Evolutionary conservation across 2,797 vertebrate genomes (phyloP), one percentile per base, ranked within the genome.

Genomic region (Gallirallus australis): DNA sequence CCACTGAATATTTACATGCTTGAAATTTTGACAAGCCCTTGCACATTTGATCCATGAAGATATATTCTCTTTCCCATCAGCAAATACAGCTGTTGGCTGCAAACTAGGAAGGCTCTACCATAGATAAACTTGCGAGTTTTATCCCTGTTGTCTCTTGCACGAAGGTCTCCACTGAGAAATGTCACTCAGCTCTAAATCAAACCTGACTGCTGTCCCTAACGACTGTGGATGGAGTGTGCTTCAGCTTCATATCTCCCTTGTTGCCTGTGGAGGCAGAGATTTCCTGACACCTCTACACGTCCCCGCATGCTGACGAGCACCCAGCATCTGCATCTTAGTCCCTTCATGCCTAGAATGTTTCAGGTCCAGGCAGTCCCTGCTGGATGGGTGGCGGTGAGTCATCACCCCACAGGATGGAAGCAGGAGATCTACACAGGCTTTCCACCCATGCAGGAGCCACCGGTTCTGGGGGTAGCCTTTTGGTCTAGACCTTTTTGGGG

Each of bases 231-330:
- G 25, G 15, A 80, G n/a, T 25, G 17, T 0, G 0, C 17, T 33
- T 68, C 30, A 14, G 47, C 15, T 87, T 75, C 27, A 2, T 39
- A 37, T 77, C 45, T 86, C 8, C 28, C 35, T 73, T 39, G 53
- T 27, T 0, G 0, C 33, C 45, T 7, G 5, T 0, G 0, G 53
- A 80, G 53, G 28, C 40, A 86, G 47, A 86, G 50, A 52, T 64
- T 89, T 80, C 40, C 37, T 2, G 3, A 13, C 1, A 5, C 5
- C 11, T 76, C 59, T n/a, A 0, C 11, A 1, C 45, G 56, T 78
- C 56, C 31, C 59, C 4, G 13, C 31, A 65, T 1, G 0, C 70
- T 59, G 48, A 66, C 70, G 45, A 82, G 57, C 13, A 8, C 30
- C 19, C 45, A 65, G 45, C 53, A 82, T 57, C 81, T 87, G 77